Percentiles rank a stretch among this genome's conserved stretches.
phyloP scores from a whole-genome alignment of 2,888 invertebrate species.

The Noctua comes region DNA sequence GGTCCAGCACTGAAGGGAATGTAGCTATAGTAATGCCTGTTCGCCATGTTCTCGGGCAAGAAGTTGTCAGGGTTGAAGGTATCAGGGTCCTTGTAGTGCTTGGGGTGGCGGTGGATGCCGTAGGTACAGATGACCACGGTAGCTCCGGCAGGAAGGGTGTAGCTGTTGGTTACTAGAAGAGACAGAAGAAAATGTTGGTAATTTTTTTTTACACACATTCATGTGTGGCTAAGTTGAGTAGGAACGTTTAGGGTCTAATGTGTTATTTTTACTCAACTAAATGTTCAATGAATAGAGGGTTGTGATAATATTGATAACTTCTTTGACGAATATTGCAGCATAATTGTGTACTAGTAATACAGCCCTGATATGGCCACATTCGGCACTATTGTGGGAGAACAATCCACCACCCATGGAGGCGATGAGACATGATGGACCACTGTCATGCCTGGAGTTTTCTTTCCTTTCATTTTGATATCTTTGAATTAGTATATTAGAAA shows the following conservation, averaged over 20 bases:
- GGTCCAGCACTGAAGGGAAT: conserved; percentile 96
- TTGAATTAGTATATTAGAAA: neutral
- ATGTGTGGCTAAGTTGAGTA: neutral
- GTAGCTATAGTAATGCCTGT: conserved; percentile 94
- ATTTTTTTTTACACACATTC: neutral
- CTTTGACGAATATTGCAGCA: neutral
- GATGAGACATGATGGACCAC: neutral
- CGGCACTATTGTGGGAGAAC: neutral
- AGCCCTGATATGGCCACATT: neutral
- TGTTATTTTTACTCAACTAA: neutral
- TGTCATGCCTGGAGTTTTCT: neutral
- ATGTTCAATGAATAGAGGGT: neutral
- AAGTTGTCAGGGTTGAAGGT: conserved; percentile 95
- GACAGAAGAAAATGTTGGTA: neutral
- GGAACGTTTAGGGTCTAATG: neutral
- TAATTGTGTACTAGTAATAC: neutral
- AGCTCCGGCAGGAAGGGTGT: conserved; percentile 92
- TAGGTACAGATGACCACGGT: conserved; percentile 92
- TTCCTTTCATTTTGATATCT: neutral
- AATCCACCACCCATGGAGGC: neutral
- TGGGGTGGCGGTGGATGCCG: conserved; percentile 92
- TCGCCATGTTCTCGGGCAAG: conserved; percentile 93
- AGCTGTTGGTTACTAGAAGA: conserved; percentile 90
- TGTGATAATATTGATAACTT: neutral
- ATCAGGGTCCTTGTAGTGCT: conserved; percentile 93